Conservation (phyloP, 2,888 invertebrate species). For the Drosophila histrio region DNA sequence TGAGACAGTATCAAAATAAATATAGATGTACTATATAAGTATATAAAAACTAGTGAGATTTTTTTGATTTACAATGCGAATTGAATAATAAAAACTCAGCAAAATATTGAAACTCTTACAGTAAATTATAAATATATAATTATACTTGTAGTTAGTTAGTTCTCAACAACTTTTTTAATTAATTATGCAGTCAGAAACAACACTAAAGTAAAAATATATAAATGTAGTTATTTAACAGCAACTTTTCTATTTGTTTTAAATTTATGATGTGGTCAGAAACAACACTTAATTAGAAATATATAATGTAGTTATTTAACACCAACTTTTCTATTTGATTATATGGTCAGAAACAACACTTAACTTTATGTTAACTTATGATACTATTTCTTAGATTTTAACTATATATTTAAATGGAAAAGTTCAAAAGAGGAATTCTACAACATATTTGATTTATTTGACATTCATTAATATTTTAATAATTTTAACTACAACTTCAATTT, state of each 20-base stretch:
- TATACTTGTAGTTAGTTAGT: background rate
- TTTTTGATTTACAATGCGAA: background rate
- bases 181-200: background rate
- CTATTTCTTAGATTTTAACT: too few species aligned
- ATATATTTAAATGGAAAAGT: too few species aligned
- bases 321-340: background rate
- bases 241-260: background rate
- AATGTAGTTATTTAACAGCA: too few species aligned
- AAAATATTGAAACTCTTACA: background rate
- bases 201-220: too few species aligned
- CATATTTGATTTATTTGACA: too few species aligned
- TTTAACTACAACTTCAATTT: too few species aligned
- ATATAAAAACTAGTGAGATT: background rate
- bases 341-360: background rate
- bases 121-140: too few species aligned
- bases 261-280: background rate
- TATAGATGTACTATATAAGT: background rate
- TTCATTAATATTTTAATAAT: too few species aligned
- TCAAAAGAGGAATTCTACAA: too few species aligned
- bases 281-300: too few species aligned
- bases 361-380: too few species aligned
- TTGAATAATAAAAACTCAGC: background rate
- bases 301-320: too few species aligned
- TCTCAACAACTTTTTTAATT: background rate
- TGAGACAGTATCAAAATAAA: conserved; percentile 12